Evolutionary conservation across 1,140 invertebrate genomes (phyloP), one percentile per base, ranked within the genome.

Genomic region (Plectrocnemia conspersa): DNA sequence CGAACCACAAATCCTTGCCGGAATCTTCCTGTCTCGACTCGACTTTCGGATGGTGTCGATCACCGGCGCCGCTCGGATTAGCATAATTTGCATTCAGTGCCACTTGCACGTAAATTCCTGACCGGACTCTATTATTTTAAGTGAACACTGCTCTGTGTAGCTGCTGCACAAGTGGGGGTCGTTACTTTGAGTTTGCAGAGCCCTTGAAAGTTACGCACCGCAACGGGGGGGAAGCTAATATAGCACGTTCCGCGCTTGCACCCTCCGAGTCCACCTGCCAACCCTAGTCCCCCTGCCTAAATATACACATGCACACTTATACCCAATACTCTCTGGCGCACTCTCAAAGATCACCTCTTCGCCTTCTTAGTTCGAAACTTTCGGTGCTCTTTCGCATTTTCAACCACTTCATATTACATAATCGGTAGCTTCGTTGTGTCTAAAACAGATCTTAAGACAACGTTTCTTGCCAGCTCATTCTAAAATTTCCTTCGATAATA

Each of bases 121-220:
- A 5, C 41, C 13, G 16, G 29, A 35, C 23, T 33, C 46, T 36
- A 48, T 48, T 48, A 48, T 36, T 48, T 48, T 21, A 18, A 48
- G 46, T 36, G 46, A 18, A 33, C 29, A 21, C 3, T 24, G 46
- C 25, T n/a, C n/a, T n/a, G n/a, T n/a, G n/a, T n/a, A n/a, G n/a
- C n/a, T n/a, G n/a, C n/a, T n/a, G n/a, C n/a, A n/a, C n/a, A 23
- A 27, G 25, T 15, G 25, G 46, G 25, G 16, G n/a, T 22, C 16
- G 42, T 24, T 24, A 9, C 29, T 27, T 15, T 33, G 25, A 19
- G n/a, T 15, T 10, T 36, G 46, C 19, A 48, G 46, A 29, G 46
- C 29, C 19, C 46, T 48, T 13, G 29, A 48, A 48, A 48, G 46
- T 48, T 48, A 48, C 46, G 46, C 46, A 48, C 46, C 22, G 15